Base-by-base conservation (phyloP, 2,797 vertebrate genomes). In the Neosilurus hyrtlii region DNA sequence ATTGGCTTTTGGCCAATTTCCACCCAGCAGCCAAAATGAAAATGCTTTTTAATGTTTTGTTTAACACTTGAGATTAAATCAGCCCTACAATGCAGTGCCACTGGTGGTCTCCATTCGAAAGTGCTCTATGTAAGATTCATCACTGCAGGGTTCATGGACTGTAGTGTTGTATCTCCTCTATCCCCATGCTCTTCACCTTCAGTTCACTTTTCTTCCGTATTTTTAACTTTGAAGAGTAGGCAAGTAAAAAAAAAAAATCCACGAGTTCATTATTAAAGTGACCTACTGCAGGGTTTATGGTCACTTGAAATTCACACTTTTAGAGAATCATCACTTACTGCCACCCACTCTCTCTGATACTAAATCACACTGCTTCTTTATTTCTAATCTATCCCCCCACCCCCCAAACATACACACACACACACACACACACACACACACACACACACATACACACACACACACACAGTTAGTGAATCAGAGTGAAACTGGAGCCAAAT, bases 241-340 rank as follows among this genome's bases (percentile, higher is more conserved):
- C 9, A n/a, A 63, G n/a, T 35, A 12, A 71, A 71, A 51, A 51
- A 61, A 52, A 37, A n/a, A n/a, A n/a, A n/a, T 9, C 16, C 3
- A 49, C 9, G 54, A 24, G 70, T 72, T 72, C 22, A 24, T 59
- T 24, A 43, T 30, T 51, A 35, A 73, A 37, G 49, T 62, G 7
- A 57, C 74, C 67, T 72, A 54, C 76, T 52, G 49, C 10, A 79
- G 15, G 20, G 22, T 52, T 72, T 65, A 62, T 15, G 59, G 30
- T 79, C 52, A 73, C 22, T 57, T 57, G 59, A 82, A 63, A 66
- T 66, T 80, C 49, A 79, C 57, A 54, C 61, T 56, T 78, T 62
- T 10, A 24, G 49, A 61, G 65, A 62, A 16, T 70, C 66, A 70
- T 77, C 22, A 59, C 20, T 85, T 22, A 59, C 59, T 63, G 20